Evolutionary conservation across 1,140 invertebrate species (phyloP), one percentile per base, ranked within the genome.

Genomic region (Venustaconcha ellipsiformis): DNA sequence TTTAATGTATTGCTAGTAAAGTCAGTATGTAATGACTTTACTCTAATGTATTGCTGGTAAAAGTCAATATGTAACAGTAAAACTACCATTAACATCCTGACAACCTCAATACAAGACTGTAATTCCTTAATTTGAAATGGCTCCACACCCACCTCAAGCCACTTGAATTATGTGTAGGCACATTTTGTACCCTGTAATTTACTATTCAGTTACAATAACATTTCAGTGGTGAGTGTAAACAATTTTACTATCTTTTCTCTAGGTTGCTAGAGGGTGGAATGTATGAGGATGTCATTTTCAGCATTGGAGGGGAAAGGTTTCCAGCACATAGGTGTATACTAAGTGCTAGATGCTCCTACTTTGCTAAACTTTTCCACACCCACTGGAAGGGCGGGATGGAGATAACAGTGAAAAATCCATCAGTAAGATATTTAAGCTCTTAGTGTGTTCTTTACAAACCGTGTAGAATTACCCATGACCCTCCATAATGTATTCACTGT

Each of bases 291-390:
- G 84, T 92, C 11, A 87, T 82, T 30, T 92, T 92, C 82, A 70
- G 86, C 68, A 86, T 91, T 0, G 88, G 91, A 74, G 88, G 87
- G 15, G 76, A 88, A 59, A 72, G 71, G 23, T 88, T 92, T 69
- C 80, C 84, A 8, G 88, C 88, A 15, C 92, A 92, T 80, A 80
- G 88, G 30, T 91, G 90, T 80, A 87, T 92, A 57, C 82, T 92
- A 37, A 80, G 86, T 55, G 89, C 88, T 15, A 81, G 92, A 18
- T 90, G 86, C 73, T 72, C 83, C 5, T 92, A 92, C 82, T 92
- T 92, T 79, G 82, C 86, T 48, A 85, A 89, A 11, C 81, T 90
- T 76, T 90, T 92, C 70, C 73, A 84, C 55, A 85, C 82, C 6
- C 87, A 88, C 68, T 92, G 92, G 92, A 84, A 85, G 37, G 80